These are phyloP conservation scores for Loriculus beryllinus DNA, from an alignment of 2,797 vertebrate species.

Conservation along the genomic window DNA sequence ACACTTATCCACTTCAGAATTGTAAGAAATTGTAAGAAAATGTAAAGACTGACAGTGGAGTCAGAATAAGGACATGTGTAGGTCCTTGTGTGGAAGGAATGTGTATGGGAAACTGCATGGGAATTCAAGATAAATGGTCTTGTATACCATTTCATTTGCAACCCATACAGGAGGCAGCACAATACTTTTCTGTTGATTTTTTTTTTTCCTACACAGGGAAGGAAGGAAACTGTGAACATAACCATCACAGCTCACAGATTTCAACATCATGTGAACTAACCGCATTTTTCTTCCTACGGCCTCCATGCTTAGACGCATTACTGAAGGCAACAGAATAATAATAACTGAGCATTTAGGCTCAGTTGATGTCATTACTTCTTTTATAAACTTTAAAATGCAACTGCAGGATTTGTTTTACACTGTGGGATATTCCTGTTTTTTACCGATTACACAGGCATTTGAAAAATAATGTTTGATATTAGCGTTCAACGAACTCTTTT, in stretches of 20 bases:
- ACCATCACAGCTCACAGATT: neutral
- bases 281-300: neutral
- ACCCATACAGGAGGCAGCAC: neutral
- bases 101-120: neutral
- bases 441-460: neutral
- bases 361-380: neutral
- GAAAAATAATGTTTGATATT: neutral
- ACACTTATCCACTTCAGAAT: neutral
- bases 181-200: neutral
- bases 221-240: neutral
- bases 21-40: neutral
- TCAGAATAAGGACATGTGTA: neutral
- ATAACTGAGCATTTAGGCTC: neutral
- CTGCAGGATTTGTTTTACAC: neutral
- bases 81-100: neutral
- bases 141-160: neutral
- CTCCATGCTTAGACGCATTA: neutral
- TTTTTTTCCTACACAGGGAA: neutral
- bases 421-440: neutral
- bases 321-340: neutral
- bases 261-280: neutral
- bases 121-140: neutral
- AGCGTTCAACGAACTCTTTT: neutral
- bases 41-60: neutral
- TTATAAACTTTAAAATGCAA: neutral